A percentile compares a stretch with the other conserved stretches of the same genome.
These are phyloP conservation scores for Aspidiotus rigidus DNA, from an alignment of 2,888 invertebrate species.

Conservation along the genomic window DNA sequence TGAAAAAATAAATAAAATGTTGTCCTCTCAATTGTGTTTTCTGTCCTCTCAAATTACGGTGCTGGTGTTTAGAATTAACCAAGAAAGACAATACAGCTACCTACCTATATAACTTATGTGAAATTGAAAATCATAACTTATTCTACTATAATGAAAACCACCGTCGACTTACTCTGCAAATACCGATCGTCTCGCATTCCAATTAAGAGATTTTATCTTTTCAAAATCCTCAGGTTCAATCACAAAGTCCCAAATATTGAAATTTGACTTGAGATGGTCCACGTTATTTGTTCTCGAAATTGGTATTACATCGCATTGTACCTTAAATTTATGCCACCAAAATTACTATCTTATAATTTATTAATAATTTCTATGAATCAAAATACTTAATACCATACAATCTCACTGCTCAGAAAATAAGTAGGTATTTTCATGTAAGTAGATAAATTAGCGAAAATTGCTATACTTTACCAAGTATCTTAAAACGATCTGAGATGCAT, in stretches of 20 bases:
- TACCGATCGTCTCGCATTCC: not conserved
- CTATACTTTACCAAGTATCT: constrained; percentile 49
- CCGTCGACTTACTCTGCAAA: not conserved
- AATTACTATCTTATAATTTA: too few species aligned
- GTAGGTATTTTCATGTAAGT: not conserved
- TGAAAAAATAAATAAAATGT: too few species aligned
- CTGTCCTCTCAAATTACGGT: too few species aligned
- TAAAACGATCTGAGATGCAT: constrained; percentile 59
- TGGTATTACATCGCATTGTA: not conserved
- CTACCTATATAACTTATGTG: too few species aligned
- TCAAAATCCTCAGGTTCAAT: not conserved
- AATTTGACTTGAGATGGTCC: constrained; percentile 5
- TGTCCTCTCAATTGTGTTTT: too few species aligned
- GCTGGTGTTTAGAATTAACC: too few species aligned
- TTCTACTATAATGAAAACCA: too few species aligned
- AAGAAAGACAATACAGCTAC: too few species aligned
- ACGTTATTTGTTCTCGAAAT: constrained; percentile 15
- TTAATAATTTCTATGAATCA: too few species aligned
- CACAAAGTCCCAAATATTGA: constrained; percentile 13
- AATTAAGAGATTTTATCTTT: not conserved
- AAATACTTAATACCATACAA: not conserved
- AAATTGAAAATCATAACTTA: too few species aligned
- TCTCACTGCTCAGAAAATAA: not conserved
- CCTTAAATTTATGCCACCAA: not conserved
- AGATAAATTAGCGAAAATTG: too few species aligned